A percentile compares a stretch with the other conserved stretches of the same genome.
These are phyloP conservation scores for Meta bourneti DNA, from an alignment of 2,888 invertebrate genomes.

Conservation along the genomic window DNA sequence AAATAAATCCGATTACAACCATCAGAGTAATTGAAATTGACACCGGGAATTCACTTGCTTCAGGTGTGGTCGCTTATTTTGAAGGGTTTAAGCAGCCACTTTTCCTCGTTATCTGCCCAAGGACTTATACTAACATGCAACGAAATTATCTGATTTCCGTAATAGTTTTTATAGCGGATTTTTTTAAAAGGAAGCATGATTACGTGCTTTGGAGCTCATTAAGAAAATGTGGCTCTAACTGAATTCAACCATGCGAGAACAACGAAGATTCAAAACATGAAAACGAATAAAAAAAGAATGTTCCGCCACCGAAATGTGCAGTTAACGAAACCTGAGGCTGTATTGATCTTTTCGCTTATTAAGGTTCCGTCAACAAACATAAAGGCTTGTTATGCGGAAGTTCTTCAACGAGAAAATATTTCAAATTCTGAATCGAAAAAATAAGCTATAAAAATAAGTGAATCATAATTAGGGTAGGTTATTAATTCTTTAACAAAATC, in stretches of 20 bases:
- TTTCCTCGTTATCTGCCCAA: background rate
- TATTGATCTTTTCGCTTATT: background rate
- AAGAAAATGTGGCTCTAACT: background rate
- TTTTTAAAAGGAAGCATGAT: background rate
- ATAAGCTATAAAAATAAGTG: too few species aligned
- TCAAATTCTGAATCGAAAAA: too few species aligned
- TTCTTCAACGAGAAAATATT: too few species aligned
- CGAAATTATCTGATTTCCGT: background rate
- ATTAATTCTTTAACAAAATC: too few species aligned
- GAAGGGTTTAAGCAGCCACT: background rate
- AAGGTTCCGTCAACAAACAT: background rate
- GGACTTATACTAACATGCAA: background rate
- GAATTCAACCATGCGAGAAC: background rate
- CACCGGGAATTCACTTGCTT: background rate
- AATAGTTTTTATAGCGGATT: background rate
- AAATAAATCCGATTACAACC: background rate
- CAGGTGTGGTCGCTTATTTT: conserved; percentile 9
- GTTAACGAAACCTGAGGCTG: background rate
- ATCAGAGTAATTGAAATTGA: background rate
- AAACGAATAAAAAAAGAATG: background rate
- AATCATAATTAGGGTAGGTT: too few species aligned
- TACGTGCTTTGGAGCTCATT: background rate
- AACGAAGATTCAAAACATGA: background rate
- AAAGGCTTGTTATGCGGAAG: too few species aligned
- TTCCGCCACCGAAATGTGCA: background rate